Percentiles rank a stretch among this genome's conserved stretches.
Conservation (phyloP, 2,797 vertebrate species). For the Lacerta agilis region DNA sequence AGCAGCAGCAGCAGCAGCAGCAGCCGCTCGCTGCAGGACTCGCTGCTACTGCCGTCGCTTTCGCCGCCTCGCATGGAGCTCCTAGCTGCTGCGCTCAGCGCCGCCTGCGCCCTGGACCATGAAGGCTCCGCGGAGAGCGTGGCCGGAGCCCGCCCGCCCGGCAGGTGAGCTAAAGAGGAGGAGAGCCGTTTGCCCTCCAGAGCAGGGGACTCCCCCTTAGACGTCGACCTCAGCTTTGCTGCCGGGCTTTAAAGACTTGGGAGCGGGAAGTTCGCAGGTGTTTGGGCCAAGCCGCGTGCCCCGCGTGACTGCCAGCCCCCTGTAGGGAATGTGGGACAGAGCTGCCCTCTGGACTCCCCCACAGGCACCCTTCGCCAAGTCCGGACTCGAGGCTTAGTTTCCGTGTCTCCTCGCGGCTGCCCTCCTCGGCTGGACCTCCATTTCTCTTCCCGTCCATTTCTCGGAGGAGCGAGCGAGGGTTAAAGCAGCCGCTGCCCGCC, state of each 20-base stretch:
- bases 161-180: constrained; percentile 45
- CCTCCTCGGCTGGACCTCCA: neutral
- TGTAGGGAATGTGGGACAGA: neutral
- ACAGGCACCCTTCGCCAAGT: neutral
- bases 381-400: neutral
- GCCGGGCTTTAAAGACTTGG: constrained; percentile 15
- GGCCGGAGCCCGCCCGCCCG: constrained; percentile 40
- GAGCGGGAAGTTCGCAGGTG: neutral
- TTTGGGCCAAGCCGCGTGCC: no score
- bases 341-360: no score
- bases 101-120: constrained; percentile 78
- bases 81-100: constrained; percentile 78
- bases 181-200: neutral
- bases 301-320: neutral
- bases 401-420: neutral
- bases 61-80: constrained; percentile 75
- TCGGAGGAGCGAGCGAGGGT: neutral
- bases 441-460: no score
- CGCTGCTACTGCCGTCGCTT: constrained; percentile 33
- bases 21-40: constrained; percentile 34
- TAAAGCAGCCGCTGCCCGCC: neutral
- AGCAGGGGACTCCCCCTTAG: neutral
- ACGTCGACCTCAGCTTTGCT: neutral
- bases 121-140: constrained; percentile 72
- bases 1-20: constrained; percentile 24